Evolutionary conservation across 2,888 invertebrate species (phyloP).

Genomic region (Drosophila tripunctata): DNA sequence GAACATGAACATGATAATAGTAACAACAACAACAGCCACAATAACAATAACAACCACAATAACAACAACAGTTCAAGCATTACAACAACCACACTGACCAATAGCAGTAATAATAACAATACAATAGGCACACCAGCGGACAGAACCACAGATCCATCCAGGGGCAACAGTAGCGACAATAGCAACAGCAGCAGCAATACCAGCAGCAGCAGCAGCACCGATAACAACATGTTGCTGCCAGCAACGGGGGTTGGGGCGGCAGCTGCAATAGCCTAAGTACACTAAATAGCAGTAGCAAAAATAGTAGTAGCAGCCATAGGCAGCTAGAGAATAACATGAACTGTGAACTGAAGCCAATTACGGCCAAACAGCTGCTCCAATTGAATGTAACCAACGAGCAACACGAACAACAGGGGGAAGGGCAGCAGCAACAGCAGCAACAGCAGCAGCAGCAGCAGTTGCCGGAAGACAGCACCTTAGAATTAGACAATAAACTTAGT

Average conservation of each 20-base stretch:
- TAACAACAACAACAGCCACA: conserved; percentile 53
- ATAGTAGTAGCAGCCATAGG: conserved; percentile 46
- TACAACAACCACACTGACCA: conserved; percentile 57
- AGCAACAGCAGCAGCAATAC: conserved; percentile 26
- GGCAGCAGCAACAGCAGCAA: not conserved
- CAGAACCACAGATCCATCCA: conserved; percentile 19
- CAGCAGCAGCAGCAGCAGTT: not conserved
- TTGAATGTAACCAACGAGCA: conserved; percentile 58
- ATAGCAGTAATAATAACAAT: conserved; percentile 62
- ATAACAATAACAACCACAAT: conserved; percentile 41
- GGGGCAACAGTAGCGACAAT: conserved; percentile 27
- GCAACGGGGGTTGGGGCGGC: conserved; percentile 28
- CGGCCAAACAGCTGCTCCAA: conserved; percentile 52
- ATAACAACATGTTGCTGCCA: conserved; percentile 28
- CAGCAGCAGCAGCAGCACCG: conserved; percentile 27
- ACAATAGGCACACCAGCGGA: conserved; percentile 42
- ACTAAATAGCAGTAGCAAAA: conserved; percentile 51
- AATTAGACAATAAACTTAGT: conserved; percentile 26
- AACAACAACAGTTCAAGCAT: conserved; percentile 32
- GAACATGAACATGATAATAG: conserved; percentile 59
- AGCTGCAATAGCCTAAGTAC: conserved; percentile 60
- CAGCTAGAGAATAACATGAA: conserved; percentile 68
- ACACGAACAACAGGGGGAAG: conserved; percentile 15
- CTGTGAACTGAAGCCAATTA: conserved; percentile 52
- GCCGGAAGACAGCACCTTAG: too few species aligned